Percentiles rank a stretch among this genome's conserved stretches.
Evolutionary conservation across 2,797 vertebrate species (phyloP).

Genomic region (Acipenser ruthenus): DNA sequence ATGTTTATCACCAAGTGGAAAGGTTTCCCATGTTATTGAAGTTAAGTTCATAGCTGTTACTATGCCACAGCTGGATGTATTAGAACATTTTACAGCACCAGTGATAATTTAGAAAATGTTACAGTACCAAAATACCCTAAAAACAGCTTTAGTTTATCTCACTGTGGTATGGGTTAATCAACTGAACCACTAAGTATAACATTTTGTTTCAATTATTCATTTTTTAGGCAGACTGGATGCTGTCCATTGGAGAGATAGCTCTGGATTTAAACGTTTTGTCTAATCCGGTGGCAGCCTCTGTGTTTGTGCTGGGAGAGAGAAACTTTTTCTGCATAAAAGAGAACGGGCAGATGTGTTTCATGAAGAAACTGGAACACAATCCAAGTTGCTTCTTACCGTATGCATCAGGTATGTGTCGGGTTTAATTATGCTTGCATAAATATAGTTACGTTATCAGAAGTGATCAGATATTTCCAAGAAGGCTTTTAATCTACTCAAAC

Average conservation of each 20-base stretch:
- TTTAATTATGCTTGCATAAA: background rate
- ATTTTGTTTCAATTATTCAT: constrained; percentile 11
- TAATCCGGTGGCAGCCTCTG: constrained; percentile 63
- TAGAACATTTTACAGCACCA: no score
- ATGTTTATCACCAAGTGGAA: no score
- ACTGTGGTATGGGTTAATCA: no score
- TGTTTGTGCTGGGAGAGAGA: constrained; percentile 87
- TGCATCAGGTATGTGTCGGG: constrained; percentile 67
- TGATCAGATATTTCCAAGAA: no score
- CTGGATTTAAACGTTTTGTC: constrained; percentile 74
- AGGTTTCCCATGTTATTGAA: no score
- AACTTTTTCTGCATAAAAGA: constrained; percentile 90
- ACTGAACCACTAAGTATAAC: background rate
- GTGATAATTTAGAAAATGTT: no score
- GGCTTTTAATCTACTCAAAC: no score
- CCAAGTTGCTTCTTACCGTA: constrained; percentile 94
- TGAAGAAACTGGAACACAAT: constrained; percentile 93
- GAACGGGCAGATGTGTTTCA: constrained; percentile 89
- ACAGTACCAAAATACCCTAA: no score
- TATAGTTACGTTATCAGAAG: no score
- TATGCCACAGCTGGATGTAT: no score
- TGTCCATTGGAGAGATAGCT: constrained; percentile 87
- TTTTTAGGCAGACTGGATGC: constrained; percentile 82
- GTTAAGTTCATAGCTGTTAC: no score
- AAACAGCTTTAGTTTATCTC: no score